A percentile compares a stretch with the other conserved stretches of the same genome.
These are phyloP conservation scores for Plectus sambesii DNA, from an alignment of 1,140 invertebrate species.

Conservation along the genomic window DNA sequence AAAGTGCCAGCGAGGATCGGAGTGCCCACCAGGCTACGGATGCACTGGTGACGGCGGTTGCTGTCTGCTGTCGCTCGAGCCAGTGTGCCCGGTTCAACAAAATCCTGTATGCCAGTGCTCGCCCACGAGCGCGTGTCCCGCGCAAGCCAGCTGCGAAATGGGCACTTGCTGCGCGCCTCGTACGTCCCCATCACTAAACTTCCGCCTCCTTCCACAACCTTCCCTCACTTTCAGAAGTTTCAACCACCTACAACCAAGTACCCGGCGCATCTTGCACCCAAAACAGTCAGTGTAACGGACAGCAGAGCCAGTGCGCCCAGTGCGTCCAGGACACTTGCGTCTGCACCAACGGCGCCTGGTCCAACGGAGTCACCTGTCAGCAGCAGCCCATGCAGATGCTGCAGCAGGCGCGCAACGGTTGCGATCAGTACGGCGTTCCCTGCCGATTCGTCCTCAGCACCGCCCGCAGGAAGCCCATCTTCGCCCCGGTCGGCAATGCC, in stretches of 20 bases:
- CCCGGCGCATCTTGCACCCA: constrained; percentile 28
- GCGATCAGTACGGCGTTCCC: constrained; percentile 36
- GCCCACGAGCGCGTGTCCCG: constrained; percentile 29
- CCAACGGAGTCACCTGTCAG: constrained; percentile 34
- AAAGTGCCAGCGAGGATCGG: constrained; percentile 28
- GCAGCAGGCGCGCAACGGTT: constrained; percentile 29
- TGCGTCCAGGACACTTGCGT: constrained; percentile 35
- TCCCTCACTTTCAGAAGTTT: constrained; percentile 3
- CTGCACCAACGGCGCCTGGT: constrained; percentile 33
- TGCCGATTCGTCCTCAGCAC: constrained; percentile 26
- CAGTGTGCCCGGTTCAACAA: constrained; percentile 27
- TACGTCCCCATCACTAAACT: constrained; percentile 14
- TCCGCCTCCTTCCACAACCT: constrained; percentile 11
- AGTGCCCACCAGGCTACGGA: constrained; percentile 38
- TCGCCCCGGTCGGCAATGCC: constrained; percentile 28
- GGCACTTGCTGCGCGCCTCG: constrained; percentile 32
- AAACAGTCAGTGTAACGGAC: constrained; percentile 30
- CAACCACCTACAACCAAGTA: constrained; percentile 23
- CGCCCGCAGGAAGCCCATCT: constrained; percentile 30
- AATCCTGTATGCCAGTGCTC: constrained; percentile 40
- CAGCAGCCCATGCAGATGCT: constrained; percentile 20
- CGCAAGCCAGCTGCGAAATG: constrained; percentile 26
- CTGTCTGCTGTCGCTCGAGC: constrained; percentile 29
- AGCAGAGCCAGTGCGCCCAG: constrained; percentile 20
- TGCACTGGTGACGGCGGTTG: constrained; percentile 36